phyloP scores from a whole-genome alignment of 2,888 invertebrate species.

The Pachycephus smyrnensis region DNA sequence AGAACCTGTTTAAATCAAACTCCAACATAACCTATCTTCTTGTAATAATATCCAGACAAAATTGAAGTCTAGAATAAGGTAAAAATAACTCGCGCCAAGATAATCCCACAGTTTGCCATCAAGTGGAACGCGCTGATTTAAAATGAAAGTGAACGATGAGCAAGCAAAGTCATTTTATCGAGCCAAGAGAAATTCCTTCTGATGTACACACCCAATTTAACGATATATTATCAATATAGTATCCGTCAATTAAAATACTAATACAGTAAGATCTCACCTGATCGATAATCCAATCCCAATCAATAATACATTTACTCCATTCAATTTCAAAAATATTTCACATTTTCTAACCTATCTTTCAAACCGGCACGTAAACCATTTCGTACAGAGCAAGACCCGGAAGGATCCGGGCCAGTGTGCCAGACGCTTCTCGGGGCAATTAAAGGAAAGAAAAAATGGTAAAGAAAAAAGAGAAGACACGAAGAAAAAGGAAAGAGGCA shows the following conservation, averaged over 20 bases:
- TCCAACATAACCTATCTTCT: not conserved
- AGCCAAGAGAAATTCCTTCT: not conserved
- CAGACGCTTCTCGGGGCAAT: constrained; percentile 24
- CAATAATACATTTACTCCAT: not conserved
- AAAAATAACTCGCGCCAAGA: not conserved
- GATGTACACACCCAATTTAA: not conserved
- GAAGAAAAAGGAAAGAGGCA: not conserved
- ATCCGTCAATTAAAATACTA: not conserved
- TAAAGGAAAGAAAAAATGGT: not conserved
- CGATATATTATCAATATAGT: not conserved
- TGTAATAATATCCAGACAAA: not conserved
- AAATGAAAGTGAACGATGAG: constrained; percentile 7
- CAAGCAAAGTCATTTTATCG: not conserved
- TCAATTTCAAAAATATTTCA: not conserved
- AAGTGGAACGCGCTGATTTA: constrained; percentile 5
- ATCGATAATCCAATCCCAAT: not conserved
- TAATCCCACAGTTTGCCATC: not conserved
- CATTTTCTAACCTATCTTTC: not conserved
- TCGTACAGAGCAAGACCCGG: constrained; percentile 6
- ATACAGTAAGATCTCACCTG: not conserved
- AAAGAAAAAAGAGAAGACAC: not conserved
- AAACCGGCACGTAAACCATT: not conserved
- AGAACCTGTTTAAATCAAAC: not conserved
- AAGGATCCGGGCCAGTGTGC: constrained; percentile 45
- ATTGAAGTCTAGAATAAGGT: not conserved